Percentiles rank a stretch among this genome's conserved stretches.
Evolutionary conservation across 2,797 vertebrate genomes (phyloP).

Genomic region (Hylomyscus alleni): DNA sequence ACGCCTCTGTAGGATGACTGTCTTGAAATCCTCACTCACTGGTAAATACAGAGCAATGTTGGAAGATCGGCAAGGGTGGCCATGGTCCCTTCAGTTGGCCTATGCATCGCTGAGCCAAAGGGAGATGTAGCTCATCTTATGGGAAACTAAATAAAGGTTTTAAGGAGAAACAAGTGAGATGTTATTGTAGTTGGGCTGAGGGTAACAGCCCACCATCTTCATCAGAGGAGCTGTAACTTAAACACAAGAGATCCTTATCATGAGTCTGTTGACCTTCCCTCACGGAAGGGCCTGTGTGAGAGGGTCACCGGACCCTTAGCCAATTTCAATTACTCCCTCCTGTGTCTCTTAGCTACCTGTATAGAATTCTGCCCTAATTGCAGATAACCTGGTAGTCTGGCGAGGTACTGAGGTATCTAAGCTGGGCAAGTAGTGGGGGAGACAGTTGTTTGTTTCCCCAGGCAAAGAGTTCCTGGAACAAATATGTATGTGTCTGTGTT

Average conservation of each 20-base stretch:
- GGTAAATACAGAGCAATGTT: conserved; percentile 44
- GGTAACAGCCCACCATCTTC: background rate
- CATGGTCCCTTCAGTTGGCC: conserved; percentile 64
- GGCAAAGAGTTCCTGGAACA: background rate
- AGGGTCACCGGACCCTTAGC: background rate
- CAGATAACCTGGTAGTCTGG: background rate
- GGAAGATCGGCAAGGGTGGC: conserved; percentile 64
- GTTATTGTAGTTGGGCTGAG: background rate
- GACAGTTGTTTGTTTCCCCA: background rate
- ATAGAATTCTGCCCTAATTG: background rate
- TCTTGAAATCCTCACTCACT: conserved; percentile 66
- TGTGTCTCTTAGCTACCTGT: background rate
- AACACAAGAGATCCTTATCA: background rate
- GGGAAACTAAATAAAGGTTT: conserved; percentile 9
- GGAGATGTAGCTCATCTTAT: conserved; percentile 43
- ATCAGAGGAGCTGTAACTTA: background rate
- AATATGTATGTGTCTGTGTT: background rate
- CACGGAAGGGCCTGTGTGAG: background rate
- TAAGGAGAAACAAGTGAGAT: conserved; percentile 28
- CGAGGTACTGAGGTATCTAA: background rate
- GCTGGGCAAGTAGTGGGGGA: background rate
- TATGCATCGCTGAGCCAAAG: conserved; percentile 58
- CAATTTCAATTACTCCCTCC: background rate
- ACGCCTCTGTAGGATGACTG: conserved; percentile 60
- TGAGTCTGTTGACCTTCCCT: background rate